Conservation (phyloP, 2,797 vertebrate species). For the Anguilla anguilla region DNA sequence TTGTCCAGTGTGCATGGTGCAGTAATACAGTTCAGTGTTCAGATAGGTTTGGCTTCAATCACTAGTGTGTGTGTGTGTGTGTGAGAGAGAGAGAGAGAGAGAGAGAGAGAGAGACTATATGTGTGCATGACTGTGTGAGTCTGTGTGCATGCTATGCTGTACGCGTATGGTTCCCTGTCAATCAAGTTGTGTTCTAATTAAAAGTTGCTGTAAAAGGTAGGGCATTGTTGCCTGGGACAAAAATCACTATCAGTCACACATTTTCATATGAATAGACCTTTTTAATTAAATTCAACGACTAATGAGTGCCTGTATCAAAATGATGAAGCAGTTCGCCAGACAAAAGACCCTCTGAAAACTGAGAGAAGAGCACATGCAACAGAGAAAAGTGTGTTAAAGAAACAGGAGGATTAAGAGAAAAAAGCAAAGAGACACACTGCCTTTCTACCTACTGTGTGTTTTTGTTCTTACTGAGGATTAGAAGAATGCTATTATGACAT, state of each 20-base stretch:
- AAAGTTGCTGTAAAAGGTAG: slow-evolving; percentile 78
- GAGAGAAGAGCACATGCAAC: slow-evolving; percentile 54
- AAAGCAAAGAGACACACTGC: slow-evolving; percentile 71
- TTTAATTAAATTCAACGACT: slow-evolving; percentile 86
- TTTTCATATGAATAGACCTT: slow-evolving; percentile 86
- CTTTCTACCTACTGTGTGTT: slow-evolving; percentile 80
- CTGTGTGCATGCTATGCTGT: slow-evolving; percentile 45
- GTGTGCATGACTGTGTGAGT: slow-evolving; percentile 26
- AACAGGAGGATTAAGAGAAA: slow-evolving; percentile 71
- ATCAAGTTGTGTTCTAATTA: slow-evolving; percentile 83
- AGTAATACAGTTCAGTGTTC: slow-evolving; percentile 16
- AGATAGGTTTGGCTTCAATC: background rate
- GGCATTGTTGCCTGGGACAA: slow-evolving; percentile 74
- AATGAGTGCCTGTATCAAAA: slow-evolving; percentile 84
- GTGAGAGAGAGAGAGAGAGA: slow-evolving; percentile 23
- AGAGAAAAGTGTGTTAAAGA: slow-evolving; percentile 68
- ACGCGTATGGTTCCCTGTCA: slow-evolving; percentile 67
- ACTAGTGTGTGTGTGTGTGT: slow-evolving; percentile 52
- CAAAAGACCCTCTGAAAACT: slow-evolving; percentile 71
- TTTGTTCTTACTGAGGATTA: slow-evolving; percentile 70
- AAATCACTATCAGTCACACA: slow-evolving; percentile 80
- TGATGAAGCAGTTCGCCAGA: slow-evolving; percentile 81
- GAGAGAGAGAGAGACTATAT: background rate
- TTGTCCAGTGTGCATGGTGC: slow-evolving; percentile 24
- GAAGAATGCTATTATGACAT: slow-evolving; percentile 75